Conservation (phyloP, 2,113 vertebrate genomes). For the Falco punctatus region DNA sequence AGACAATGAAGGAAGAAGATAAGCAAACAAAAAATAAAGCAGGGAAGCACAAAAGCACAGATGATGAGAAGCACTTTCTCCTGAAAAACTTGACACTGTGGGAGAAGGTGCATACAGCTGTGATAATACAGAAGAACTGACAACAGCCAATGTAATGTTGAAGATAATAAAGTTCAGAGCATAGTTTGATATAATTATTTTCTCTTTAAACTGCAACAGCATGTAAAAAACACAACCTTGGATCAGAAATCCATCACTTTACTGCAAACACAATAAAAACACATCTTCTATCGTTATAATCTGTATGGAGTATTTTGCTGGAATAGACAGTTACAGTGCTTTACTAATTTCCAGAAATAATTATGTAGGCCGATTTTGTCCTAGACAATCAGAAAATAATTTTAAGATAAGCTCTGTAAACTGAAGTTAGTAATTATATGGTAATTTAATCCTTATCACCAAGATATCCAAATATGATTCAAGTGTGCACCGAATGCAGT, state of each 20-base stretch:
- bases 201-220: background rate
- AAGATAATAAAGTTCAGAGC: background rate
- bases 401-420: background rate
- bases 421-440: background rate
- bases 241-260: background rate
- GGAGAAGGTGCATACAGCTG: background rate
- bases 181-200: background rate
- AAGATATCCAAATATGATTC: background rate
- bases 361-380: background rate
- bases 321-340: background rate
- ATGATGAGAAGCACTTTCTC: background rate
- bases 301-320: background rate
- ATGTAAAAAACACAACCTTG: background rate
- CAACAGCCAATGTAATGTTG: background rate
- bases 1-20: background rate
- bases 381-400: constrained; percentile 7
- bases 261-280: background rate
- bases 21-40: background rate
- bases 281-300: background rate
- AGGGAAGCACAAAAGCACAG: background rate
- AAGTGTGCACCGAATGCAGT: background rate
- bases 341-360: background rate
- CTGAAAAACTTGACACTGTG: background rate
- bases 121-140: background rate
- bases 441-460: constrained; percentile 2